Evolutionary conservation across 2,113 vertebrate species (phyloP).

Genomic region (Tragelaphus imberbis): DNA sequence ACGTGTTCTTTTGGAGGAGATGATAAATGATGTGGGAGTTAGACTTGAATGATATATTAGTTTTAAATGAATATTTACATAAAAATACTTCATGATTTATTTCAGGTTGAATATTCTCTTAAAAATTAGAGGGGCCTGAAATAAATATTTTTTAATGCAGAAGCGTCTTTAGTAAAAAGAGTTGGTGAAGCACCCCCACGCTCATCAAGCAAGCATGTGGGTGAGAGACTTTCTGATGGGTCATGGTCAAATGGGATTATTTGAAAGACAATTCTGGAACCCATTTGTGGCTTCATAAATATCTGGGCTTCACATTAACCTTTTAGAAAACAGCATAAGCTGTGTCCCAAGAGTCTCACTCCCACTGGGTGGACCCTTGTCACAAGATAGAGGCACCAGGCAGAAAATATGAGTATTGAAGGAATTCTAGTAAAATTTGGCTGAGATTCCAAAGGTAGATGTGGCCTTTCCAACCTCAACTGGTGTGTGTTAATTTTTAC

Average conservation of each 20-base stretch:
- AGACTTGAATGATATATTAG: background rate
- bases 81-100: background rate
- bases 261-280: background rate
- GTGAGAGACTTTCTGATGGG: background rate
- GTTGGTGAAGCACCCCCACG: background rate
- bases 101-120: background rate
- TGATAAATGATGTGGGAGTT: background rate
- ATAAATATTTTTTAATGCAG: background rate
- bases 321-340: background rate
- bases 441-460: background rate
- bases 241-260: background rate
- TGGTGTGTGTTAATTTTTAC: background rate
- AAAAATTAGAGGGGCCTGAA: constrained; percentile 5
- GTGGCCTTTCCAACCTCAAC: background rate
- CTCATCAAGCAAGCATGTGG: background rate
- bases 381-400: background rate
- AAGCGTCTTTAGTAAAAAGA: background rate
- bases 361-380: background rate
- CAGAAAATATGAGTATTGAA: background rate
- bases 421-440: background rate
- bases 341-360: background rate
- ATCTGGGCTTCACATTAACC: background rate
- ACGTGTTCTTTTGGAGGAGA: background rate
- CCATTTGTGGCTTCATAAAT: background rate
- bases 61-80: constrained; percentile 1